Conservation (phyloP, 2,797 vertebrate species). For the Sebastes steindachneri region DNA sequence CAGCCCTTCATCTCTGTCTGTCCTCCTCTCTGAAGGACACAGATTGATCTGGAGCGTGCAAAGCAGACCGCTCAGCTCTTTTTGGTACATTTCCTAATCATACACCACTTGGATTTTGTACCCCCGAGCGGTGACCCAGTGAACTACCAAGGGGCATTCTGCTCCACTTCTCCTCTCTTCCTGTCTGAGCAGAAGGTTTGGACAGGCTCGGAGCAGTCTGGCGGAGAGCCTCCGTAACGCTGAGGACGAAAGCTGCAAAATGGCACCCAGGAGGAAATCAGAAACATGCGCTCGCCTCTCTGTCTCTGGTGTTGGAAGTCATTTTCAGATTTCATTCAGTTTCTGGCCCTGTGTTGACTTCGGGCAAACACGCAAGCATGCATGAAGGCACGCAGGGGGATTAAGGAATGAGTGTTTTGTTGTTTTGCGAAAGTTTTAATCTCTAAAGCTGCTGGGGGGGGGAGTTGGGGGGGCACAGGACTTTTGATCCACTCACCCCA, state of each 20-base stretch:
- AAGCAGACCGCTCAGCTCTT: neutral
- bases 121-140: neutral
- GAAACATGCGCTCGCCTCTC: slow-evolving; percentile 51
- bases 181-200: slow-evolving; percentile 13
- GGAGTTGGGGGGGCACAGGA: neutral
- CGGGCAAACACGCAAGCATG: slow-evolving; percentile 27
- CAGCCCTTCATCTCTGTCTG: neutral
- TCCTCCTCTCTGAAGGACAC: slow-evolving; percentile 8
- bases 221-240: slow-evolving; percentile 2
- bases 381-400: slow-evolving; percentile 22
- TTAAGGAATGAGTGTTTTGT: slow-evolving; percentile 17
- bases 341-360: slow-evolving; percentile 3
- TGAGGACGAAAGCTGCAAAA: slow-evolving; percentile 46
- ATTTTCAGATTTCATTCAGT: slow-evolving; percentile 36
- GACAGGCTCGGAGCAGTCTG: slow-evolving; percentile 15
- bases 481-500: neutral
- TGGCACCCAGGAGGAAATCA: slow-evolving; percentile 59
- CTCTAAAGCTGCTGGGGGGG: neutral
- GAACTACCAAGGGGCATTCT: neutral
- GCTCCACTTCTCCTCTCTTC: neutral
- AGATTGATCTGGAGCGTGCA: slow-evolving; percentile 30
- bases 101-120: neutral
- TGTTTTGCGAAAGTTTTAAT: slow-evolving; percentile 16
- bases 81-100: neutral
- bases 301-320: slow-evolving; percentile 47